Evolutionary conservation across 2,113 vertebrate species (phyloP).

Genomic region (Stigmatopora argus): DNA sequence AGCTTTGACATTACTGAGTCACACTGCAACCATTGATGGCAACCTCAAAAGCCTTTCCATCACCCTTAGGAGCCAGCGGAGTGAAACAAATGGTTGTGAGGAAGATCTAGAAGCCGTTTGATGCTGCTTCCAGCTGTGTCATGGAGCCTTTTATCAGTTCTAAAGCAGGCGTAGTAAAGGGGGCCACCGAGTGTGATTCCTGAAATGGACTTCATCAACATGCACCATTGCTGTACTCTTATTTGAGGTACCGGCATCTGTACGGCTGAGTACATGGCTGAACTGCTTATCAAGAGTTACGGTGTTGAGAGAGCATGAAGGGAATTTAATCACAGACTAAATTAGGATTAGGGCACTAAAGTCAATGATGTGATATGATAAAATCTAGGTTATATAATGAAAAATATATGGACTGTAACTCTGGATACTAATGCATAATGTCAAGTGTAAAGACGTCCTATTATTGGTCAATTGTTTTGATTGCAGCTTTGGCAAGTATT

Average conservation of each 20-base stretch:
- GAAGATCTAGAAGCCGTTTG: constrained; percentile 35
- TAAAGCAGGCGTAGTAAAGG: constrained; percentile 52
- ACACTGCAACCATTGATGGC: constrained; percentile 16
- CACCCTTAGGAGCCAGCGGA: constrained; percentile 32
- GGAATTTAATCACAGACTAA: constrained; percentile 14
- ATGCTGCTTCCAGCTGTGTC: constrained; percentile 38
- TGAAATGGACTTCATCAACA: constrained; percentile 39
- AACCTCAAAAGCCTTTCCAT: constrained; percentile 36
- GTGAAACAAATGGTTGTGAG: constrained; percentile 42
- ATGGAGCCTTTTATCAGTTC: constrained; percentile 41
- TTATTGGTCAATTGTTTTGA: not conserved
- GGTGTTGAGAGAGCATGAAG: constrained; percentile 25
- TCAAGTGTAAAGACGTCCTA: not conserved
- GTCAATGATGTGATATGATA: constrained; percentile 5
- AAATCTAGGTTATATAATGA: not conserved
- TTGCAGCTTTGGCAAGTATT: not conserved
- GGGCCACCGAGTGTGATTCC: constrained; percentile 41
- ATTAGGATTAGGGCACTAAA: not conserved
- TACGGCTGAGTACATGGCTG: constrained; percentile 12
- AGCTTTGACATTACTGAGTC: constrained; percentile 26
- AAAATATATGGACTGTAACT: not conserved
- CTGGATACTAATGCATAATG: not conserved
- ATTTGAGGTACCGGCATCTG: constrained; percentile 21
- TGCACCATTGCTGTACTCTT: constrained; percentile 27
- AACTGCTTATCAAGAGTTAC: constrained; percentile 25